A percentile compares a stretch with the other conserved stretches of the same genome.
These are phyloP conservation scores for Hydrozoanthus tunicans DNA, from an alignment of 64 coral and sea anemone genomes.

Conservation along the genomic window DNA sequence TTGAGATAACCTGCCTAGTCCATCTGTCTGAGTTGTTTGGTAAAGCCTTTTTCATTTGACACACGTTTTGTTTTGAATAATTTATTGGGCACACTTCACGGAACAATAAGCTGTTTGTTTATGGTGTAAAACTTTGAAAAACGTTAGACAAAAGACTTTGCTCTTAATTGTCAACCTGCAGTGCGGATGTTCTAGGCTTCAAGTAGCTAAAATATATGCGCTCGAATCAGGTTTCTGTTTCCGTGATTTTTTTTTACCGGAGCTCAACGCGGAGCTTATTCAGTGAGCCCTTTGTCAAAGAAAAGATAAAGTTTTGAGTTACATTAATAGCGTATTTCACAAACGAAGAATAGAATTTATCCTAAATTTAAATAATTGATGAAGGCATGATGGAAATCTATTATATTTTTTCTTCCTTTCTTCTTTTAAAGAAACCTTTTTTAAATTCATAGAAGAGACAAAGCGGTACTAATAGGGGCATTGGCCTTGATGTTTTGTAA, in stretches of 20 bases:
- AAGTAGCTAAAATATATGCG: slow-evolving; percentile 32
- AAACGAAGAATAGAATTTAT: slow-evolving; percentile 21
- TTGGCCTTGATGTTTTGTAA: slow-evolving; percentile 28
- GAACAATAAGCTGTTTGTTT: slow-evolving; percentile 62
- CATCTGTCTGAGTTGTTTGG: slow-evolving; percentile 57
- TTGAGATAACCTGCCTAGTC: slow-evolving; percentile 50
- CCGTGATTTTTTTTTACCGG: not conserved
- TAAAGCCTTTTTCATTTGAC: slow-evolving; percentile 57
- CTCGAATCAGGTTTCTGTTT: not conserved
- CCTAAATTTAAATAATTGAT: slow-evolving; percentile 59
- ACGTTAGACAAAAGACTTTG: slow-evolving; percentile 48
- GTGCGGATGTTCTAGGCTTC: slow-evolving; percentile 55
- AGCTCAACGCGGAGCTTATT: not conserved
- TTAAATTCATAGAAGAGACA: slow-evolving; percentile 44
- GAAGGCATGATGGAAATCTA: slow-evolving; percentile 56
- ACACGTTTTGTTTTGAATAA: slow-evolving; percentile 64
- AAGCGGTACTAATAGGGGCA: slow-evolving; percentile 46
- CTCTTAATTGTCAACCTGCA: slow-evolving; percentile 52
- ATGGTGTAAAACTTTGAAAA: slow-evolving; percentile 63
- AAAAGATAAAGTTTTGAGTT: not conserved
- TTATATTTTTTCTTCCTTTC: slow-evolving; percentile 44
- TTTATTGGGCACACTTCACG: slow-evolving; percentile 61
- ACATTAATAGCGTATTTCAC: slow-evolving; percentile 10
- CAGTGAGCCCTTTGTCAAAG: not conserved
- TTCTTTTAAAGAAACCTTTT: slow-evolving; percentile 24